phyloP scores from a whole-genome alignment of 2,113 vertebrate species.

The Phasianus colchicus region DNA sequence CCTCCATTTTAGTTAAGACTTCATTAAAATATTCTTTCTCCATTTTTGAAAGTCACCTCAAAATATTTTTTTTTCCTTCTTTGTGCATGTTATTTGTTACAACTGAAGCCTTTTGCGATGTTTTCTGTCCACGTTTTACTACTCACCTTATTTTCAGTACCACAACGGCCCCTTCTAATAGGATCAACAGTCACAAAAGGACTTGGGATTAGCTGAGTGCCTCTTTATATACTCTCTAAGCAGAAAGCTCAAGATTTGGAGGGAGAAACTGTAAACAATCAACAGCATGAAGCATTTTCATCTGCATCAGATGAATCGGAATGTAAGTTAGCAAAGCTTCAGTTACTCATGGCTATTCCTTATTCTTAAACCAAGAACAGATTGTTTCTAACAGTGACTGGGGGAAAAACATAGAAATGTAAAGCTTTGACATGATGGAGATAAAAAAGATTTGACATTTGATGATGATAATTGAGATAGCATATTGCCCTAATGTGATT shows the following conservation, averaged over 20 bases:
- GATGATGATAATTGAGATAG: neutral
- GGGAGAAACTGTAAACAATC: constrained; percentile 6
- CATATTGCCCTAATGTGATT: neutral
- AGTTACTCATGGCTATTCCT: neutral
- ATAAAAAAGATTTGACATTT: neutral
- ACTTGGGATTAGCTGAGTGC: neutral
- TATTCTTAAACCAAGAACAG: neutral
- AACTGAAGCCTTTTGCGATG: neutral
- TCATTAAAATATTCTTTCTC: neutral
- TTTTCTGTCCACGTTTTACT: neutral
- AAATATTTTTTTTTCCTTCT: no score
- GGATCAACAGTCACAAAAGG: constrained; percentile 25
- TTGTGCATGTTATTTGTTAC: neutral
- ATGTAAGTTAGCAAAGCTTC: neutral
- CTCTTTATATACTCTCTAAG: constrained; percentile 1
- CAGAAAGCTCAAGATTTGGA: constrained; percentile 9
- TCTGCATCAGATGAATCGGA: neutral
- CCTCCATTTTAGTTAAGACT: neutral
- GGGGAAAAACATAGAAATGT: neutral
- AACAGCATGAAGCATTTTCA: neutral
- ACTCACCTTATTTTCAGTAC: neutral
- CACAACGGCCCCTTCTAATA: neutral
- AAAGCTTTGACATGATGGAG: neutral
- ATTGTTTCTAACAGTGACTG: neutral
- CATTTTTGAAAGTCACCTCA: neutral